Base-by-base conservation (phyloP, 2,113 vertebrate genomes). In the Cavia aperea region DNA sequence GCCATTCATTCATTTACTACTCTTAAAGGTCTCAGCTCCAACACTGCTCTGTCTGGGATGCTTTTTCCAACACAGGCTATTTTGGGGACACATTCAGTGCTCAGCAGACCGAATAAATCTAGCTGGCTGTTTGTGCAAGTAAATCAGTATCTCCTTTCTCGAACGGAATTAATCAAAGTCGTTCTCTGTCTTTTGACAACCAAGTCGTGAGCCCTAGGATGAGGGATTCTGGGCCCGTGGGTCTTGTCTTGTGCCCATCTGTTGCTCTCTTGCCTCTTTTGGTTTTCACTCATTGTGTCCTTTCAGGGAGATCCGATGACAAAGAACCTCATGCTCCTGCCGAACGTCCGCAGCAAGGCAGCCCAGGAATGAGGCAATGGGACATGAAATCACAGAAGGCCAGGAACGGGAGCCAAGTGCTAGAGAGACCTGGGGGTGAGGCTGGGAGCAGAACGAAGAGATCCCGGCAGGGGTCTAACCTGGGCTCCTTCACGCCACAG, bases 381-480 rank as follows among this genome's bases (percentile, higher is more conserved):
- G 39, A 86, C 63, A 81, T 36, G 78, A 60, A 84, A 79, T 77
- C 3, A 10, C 60, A 90, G 31, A 29, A 33, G 51, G 24, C 51
- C n/a, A 51, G 49, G 72, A 16, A 86, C 4, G 23, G 33, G 16
- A 82, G 19, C 26, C 46, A 51, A 15, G 75, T 43, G 81, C 5
- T 16, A 39, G 60, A 31, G 5, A 62, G 58, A 2, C 23, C 58
- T 19, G 49, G 1, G 68, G 81, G 90, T 60, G 77, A 79, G 29
- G 10, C 1, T 43, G 60, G 33, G 56, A 81, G 33, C 33, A 12
- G 58, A 89, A 95, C 91, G 90, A 93, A 95, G 94, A 79, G 66
- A 92, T 93, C 92, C 60, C 54, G 33, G 49, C 16, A 58, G 26
- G 81, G 0, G 3, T 86, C 94, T 95, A 81, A 62, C 88, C 66